Evolutionary conservation across 2,888 invertebrate genomes (phyloP).

Genomic region (Melanophora roralis): DNA sequence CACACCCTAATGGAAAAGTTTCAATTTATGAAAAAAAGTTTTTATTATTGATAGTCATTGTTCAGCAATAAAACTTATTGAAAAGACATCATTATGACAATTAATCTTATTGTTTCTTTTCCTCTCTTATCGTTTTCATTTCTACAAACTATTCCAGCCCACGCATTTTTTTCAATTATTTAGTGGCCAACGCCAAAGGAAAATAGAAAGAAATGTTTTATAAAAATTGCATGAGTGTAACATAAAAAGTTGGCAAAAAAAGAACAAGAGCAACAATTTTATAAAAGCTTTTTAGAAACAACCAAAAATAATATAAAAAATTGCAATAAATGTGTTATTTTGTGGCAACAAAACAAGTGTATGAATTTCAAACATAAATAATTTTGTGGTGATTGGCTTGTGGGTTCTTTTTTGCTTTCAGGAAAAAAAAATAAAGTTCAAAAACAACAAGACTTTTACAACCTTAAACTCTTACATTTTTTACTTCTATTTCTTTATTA

Average conservation of each 20-base stretch:
- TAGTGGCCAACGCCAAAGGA: neutral
- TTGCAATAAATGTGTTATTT: neutral
- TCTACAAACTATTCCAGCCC: neutral
- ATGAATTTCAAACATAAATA: constrained; percentile 1
- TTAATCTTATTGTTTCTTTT: neutral
- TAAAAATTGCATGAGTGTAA: constrained; percentile 11
- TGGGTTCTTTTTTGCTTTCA: constrained; percentile 4
- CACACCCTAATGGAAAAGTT: neutral
- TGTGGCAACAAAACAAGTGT: neutral
- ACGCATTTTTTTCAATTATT: constrained; percentile 38
- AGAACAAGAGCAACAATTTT: neutral
- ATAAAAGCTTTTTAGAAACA: constrained; percentile 1
- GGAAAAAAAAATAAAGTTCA: neutral
- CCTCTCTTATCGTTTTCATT: neutral
- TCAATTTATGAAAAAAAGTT: neutral
- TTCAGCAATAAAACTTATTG: neutral
- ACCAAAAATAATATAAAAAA: neutral
- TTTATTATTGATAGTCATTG: constrained; percentile 21
- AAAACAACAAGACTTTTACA: neutral
- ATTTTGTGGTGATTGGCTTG: constrained; percentile 26
- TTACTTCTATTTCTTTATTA: constrained; percentile 1
- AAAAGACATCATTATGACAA: neutral
- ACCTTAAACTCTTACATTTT: neutral
- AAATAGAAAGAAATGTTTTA: constrained; percentile 6
- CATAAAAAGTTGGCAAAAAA: neutral